Conservation (phyloP, 2,113 vertebrate species). For the Argyrosomus japonicus region DNA sequence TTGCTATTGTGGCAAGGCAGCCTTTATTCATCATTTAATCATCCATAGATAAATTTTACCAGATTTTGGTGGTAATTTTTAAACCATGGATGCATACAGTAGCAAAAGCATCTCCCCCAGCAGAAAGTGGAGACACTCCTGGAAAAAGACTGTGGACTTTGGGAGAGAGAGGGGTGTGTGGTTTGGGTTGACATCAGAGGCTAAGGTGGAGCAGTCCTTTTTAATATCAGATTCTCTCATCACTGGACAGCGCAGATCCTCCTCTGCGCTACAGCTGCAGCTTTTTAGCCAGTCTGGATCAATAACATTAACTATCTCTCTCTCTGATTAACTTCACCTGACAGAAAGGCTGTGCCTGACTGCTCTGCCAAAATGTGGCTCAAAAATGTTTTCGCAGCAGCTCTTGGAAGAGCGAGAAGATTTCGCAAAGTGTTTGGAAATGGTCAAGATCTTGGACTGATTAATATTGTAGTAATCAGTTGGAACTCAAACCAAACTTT, state of each 20-base stretch:
- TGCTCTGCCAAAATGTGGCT: conserved; percentile 23
- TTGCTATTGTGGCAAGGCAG: no score
- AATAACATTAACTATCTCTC: conserved; percentile 25
- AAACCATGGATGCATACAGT: not conserved
- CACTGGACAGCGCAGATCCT: not conserved
- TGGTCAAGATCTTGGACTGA: not conserved
- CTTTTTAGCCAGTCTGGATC: conserved; percentile 22
- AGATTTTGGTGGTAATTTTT: not conserved
- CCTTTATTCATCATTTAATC: not conserved
- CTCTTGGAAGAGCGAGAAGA: not conserved
- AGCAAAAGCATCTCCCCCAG: not conserved
- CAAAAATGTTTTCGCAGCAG: conserved; percentile 11
- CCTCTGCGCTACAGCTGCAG: conserved; percentile 47
- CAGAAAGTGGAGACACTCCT: not conserved
- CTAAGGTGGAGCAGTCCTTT: not conserved
- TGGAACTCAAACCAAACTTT: conserved; percentile 7
- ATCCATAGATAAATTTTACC: not conserved
- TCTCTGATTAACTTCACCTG: conserved; percentile 28
- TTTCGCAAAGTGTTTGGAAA: conserved; percentile 1
- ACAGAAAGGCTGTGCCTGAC: not conserved
- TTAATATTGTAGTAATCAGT: conserved; percentile 5
- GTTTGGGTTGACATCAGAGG: conserved; percentile 48
- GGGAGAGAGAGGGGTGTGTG: conserved; percentile 3
- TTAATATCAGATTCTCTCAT: conserved; percentile 24
- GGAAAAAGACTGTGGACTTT: not conserved